Base-by-base conservation (phyloP, 1,140 invertebrate genomes). In the Procambarus virginalis region DNA sequence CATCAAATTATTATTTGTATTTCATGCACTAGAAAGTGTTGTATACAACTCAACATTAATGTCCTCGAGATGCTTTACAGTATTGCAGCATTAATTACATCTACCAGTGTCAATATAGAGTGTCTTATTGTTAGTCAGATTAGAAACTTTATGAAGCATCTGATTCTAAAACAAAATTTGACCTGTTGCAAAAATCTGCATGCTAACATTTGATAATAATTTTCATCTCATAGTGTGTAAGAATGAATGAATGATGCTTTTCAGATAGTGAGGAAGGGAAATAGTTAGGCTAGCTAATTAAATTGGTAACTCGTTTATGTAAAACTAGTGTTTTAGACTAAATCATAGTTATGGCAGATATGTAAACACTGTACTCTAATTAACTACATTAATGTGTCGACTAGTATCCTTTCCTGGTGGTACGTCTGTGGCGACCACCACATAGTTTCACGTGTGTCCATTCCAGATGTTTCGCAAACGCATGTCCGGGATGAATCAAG, bases 361-460 rank as follows among this genome's bases (percentile, higher is more conserved):
- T 73, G 68, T 73, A 73, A 73, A 34, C 68, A 73, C 8, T 73
- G n/a, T 68, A 68, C 10, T 68, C 0, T 73, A 73, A 73, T 73
- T 22, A 73, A 14, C n/a, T 73, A 22, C n/a, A 58, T 80, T 70
- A 64, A 75, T 86, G 75, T 86, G 84, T 86, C 70, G 34, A 77
- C 73, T n/a, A 49, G 10, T 82, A 55, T 80, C 82, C 80, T 84
- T 76, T 83, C 88, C 76, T 84, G 77, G 76, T 81, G 75, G 83
- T 77, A 46, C 84, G 76, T 81, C 76, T 58, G 58, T 82, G 89
- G 84, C 83, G 64, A 80, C 89, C 89, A 86, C 89, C 89, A 83
- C 88, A 89, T 92, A 91, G 82, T 92, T 91, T 92, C 92, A 92
- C 92, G 87, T 92, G 92, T 92, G 90, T 92, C 92, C 91, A 92